Conservation (phyloP, 2,888 invertebrate genomes). For the Pollenia angustigena region DNA sequence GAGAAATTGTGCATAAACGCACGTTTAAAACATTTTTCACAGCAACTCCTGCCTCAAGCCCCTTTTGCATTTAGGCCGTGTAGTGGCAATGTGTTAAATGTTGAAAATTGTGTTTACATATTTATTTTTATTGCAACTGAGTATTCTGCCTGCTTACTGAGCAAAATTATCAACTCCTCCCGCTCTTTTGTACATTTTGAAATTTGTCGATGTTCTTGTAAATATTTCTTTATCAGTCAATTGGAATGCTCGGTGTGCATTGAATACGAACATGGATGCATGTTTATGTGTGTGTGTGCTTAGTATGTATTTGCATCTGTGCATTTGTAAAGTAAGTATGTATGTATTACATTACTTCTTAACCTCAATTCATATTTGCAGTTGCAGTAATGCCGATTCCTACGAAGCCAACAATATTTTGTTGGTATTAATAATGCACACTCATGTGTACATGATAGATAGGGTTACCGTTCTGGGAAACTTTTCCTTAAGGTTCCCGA, state of each 20-base stretch:
- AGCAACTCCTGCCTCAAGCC: constrained; percentile 20
- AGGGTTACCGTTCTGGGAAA: no score
- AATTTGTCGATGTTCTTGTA: constrained; percentile 22
- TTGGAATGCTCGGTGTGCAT: constrained; percentile 49
- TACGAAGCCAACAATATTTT: constrained; percentile 59
- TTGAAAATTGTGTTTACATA: neutral
- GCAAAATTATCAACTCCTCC: constrained; percentile 48
- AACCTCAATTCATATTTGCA: constrained; percentile 79
- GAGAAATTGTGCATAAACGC: constrained; percentile 54
- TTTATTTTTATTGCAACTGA: constrained; percentile 12
- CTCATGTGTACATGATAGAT: neutral
- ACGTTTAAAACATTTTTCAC: constrained; percentile 51
- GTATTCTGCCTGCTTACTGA: constrained; percentile 25
- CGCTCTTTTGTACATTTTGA: constrained; percentile 16
- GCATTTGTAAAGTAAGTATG: constrained; percentile 78
- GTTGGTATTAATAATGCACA: neutral
- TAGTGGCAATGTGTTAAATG: neutral
- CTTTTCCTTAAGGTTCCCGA: no score
- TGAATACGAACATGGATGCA: constrained; percentile 18
- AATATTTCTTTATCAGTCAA: constrained; percentile 33
- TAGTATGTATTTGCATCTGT: neutral
- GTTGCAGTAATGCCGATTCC: constrained; percentile 68
- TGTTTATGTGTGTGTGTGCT: neutral
- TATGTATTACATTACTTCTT: constrained; percentile 75
- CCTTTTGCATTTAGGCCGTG: neutral